Base-by-base conservation (phyloP, 2,113 vertebrate species). In the Anser cygnoides region DNA sequence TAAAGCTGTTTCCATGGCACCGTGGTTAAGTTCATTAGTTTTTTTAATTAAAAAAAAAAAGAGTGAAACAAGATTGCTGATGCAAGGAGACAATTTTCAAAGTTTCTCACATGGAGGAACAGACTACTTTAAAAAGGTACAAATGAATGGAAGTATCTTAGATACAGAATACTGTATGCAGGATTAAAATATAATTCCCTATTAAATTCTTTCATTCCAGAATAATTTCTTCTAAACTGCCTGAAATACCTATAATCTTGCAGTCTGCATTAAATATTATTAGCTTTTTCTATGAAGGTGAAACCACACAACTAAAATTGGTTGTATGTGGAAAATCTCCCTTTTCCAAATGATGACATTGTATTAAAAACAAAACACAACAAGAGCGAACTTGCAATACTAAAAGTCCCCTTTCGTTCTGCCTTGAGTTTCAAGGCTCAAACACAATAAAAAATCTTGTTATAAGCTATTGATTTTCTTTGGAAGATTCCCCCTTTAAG, bases 401-500 rank as follows among this genome's bases (percentile, higher is more conserved):
- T 59, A 29, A 54, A 90, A 75, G 41, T 35, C 77, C 11, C 54
- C 9, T 78, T 84, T 44, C 75, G 52, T 72, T 84, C 76, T 59
- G 28, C 31, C 72, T 54, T 52, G 62, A 41, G 61, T 92, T 93
- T 87, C 81, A 84, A 70, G 83, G 89, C 91, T 96, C 76, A 67
- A 81, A 77, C 20, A 13, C 65, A 54, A 72, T 13, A 65, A 41
- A 31, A 21, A 90, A 81, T 76, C 89, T 84, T 81, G 52, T 95
- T 95, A 92, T 70, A 97, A 87, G 15, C 72, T 89, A 93, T 54
- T 91, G 92, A 92, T 96, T 96, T 96, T 87, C 84, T 91, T 84
- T 35, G 78, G 74, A 95, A 93, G 90, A 86, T 76, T 88, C 85
- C 49, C 43, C 21, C 39, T 95, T 92, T 83, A 95, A 95, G 94